Evolutionary conservation across 2,888 invertebrate genomes (phyloP).

Genomic region (Ochropleura leucogaster): DNA sequence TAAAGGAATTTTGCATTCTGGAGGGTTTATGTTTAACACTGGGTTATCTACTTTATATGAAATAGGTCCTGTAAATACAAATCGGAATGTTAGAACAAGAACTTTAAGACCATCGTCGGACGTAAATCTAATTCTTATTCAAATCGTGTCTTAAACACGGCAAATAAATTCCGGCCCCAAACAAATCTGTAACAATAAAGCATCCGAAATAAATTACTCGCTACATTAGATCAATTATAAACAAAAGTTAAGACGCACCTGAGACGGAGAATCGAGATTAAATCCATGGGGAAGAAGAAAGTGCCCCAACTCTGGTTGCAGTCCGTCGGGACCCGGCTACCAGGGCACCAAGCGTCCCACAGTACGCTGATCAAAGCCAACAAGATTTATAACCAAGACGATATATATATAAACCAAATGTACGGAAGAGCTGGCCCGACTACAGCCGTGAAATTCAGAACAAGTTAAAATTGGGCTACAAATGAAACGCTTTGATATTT

Average conservation of each 20-base stretch:
- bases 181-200: constrained; percentile 52
- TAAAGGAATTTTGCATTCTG: not conserved
- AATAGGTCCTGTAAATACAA: not conserved
- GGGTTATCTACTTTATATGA: not conserved
- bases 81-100: constrained; percentile 9
- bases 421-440: constrained; percentile 75
- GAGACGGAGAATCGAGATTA: constrained; percentile 64
- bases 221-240: constrained; percentile 66
- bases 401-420: constrained; percentile 81
- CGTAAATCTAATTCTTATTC: constrained; percentile 42
- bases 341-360: constrained; percentile 1
- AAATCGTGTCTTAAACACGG: constrained; percentile 34
- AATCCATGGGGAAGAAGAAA: constrained; percentile 58
- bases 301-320: constrained; percentile 42
- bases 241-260: constrained; percentile 68
- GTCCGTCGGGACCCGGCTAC: constrained; percentile 56
- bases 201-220: constrained; percentile 52
- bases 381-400: constrained; percentile 77
- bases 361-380: constrained; percentile 74
- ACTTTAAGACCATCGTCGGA: constrained; percentile 7
- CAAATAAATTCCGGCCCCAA: constrained; percentile 38
- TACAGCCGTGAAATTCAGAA: constrained; percentile 72
- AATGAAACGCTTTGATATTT: constrained; percentile 64
- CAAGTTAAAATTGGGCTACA: constrained; percentile 64
- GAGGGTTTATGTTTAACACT: not conserved